Evolutionary conservation across 2,113 vertebrate genomes (phyloP).

Genomic region (Genyomyrus donnyi): DNA sequence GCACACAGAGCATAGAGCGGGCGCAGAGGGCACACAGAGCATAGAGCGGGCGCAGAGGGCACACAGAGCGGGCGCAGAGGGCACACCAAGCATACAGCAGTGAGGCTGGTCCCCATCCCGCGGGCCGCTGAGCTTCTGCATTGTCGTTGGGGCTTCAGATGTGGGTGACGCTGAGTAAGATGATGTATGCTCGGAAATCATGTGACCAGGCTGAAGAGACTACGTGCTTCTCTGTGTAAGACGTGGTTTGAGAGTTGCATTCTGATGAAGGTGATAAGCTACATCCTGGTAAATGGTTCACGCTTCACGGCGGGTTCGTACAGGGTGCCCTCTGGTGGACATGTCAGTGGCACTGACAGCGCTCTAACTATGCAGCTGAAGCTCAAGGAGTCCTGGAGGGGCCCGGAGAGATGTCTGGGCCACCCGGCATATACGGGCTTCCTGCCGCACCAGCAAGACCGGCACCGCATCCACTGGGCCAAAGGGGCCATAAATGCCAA

Average conservation of each 20-base stretch:
- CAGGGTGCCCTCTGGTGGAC: not conserved
- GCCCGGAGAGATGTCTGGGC: constrained; percentile 61
- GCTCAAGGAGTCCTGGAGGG: constrained; percentile 66
- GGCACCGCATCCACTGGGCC: constrained; percentile 69
- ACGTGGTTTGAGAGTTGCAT: not conserved
- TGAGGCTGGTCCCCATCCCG: not conserved
- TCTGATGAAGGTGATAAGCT: not conserved
- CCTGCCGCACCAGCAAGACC: constrained; percentile 73
- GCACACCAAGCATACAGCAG: too few relatives aligned
- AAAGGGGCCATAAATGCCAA: constrained; percentile 68
- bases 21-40: too few relatives aligned
- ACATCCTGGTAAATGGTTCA: not conserved
- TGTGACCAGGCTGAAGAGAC: not conserved
- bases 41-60: too few relatives aligned
- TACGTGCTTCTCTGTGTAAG: not conserved
- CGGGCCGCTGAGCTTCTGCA: not conserved
- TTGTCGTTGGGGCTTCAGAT: not conserved
- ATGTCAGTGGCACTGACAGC: not conserved
- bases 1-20: not conserved
- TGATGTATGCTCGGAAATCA: not conserved
- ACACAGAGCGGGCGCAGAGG: not conserved
- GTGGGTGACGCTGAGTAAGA: not conserved
- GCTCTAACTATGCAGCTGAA: constrained; percentile 56
- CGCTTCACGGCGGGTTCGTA: not conserved
- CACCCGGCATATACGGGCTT: constrained; percentile 72